Conservation (phyloP, 2,113 vertebrate species). For the Macquaria australasica region DNA sequence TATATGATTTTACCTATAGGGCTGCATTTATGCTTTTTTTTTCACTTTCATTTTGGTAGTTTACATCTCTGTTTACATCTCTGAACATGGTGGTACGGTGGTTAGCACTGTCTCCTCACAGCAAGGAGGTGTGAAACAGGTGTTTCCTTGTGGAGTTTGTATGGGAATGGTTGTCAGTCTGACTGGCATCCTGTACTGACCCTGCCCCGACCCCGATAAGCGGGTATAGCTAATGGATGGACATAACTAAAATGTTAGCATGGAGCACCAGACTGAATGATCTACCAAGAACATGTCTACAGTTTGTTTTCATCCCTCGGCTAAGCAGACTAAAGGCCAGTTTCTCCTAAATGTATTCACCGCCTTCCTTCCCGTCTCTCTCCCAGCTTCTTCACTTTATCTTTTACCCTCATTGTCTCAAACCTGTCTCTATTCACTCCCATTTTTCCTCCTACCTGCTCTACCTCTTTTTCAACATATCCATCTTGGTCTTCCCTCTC, state of each 20-base stretch:
- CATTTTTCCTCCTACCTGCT: neutral
- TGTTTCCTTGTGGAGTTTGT: no score
- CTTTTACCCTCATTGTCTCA: neutral
- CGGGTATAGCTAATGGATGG: no score
- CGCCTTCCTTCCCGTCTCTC: neutral
- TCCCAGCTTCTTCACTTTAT: rapidly evolving
- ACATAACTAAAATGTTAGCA: no score
- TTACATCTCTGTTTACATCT: no score
- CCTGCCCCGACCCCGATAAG: no score
- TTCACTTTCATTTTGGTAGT: no score
- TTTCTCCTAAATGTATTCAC: neutral
- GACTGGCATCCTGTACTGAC: no score
- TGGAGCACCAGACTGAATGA: no score
- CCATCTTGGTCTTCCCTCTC: neutral
- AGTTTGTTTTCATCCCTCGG: neutral
- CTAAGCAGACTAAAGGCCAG: neutral
- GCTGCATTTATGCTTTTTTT: neutral
- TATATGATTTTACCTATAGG: neutral
- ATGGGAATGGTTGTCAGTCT: no score
- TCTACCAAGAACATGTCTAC: neutral
- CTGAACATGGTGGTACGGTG: no score
- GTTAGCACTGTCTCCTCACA: no score
- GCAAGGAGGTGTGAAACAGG: no score
- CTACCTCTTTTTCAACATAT: neutral
- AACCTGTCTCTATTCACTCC: neutral